Evolutionary conservation across 2,113 vertebrate species (phyloP).

Genomic region (Pygoscelis adeliae): DNA sequence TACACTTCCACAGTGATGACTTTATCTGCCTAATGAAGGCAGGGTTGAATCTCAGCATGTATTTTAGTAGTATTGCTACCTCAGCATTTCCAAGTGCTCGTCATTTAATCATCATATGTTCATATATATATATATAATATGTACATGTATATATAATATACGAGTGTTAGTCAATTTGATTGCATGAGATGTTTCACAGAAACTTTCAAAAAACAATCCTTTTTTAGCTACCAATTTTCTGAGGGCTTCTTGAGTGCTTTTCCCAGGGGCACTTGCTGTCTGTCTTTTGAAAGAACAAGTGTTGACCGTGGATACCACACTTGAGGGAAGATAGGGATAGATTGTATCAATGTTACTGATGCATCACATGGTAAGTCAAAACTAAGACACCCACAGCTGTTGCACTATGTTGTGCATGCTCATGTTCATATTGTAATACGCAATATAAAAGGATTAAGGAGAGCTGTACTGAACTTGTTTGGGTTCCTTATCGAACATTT

Average conservation of each 20-base stretch:
- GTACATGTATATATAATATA: neutral
- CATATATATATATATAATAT: neutral
- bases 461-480: neutral
- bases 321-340: neutral
- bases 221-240: neutral
- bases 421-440: neutral
- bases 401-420: neutral
- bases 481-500: neutral
- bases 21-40: slow-evolving; percentile 25
- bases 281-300: neutral
- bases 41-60: neutral
- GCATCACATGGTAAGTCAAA: neutral
- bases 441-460: neutral
- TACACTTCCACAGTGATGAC: neutral
- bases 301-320: neutral
- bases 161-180: neutral
- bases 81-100: neutral
- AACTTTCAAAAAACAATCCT: neutral
- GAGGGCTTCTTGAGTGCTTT: neutral
- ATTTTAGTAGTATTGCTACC: neutral
- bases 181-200: neutral
- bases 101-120: neutral
- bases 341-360: neutral
- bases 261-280: neutral
- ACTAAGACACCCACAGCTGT: neutral